Conservation (phyloP, 2,113 vertebrate species). For the Heloderma charlesbogerti region DNA sequence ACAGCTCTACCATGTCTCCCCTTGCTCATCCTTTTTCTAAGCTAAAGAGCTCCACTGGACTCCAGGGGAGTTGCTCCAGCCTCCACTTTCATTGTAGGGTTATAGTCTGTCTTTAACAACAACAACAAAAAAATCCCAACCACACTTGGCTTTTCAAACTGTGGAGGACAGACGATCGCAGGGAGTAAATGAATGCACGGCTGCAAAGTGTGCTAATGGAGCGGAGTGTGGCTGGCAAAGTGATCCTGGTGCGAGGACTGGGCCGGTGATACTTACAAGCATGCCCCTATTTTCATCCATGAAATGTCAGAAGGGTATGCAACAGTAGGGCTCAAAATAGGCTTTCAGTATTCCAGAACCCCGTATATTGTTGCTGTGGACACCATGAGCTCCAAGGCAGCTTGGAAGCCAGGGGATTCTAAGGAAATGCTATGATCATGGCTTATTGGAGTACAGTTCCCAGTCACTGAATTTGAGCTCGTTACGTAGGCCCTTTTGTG, state of each 20-base stretch:
- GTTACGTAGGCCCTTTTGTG: not conserved
- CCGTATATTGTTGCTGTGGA: not conserved
- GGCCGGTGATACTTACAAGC: not conserved
- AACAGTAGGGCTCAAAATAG: not conserved
- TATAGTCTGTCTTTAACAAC: not conserved
- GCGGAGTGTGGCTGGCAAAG: not conserved
- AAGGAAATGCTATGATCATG: not conserved
- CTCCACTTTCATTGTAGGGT: not conserved
- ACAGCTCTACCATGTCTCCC: not conserved
- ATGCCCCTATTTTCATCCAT: not conserved
- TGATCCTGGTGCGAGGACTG: not conserved
- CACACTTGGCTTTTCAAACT: not conserved
- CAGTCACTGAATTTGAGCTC: not conserved
- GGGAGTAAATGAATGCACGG: not conserved
- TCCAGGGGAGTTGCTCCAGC: not conserved
- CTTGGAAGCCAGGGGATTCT: not conserved
- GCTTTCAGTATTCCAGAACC: not conserved
- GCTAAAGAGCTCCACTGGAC: not conserved
- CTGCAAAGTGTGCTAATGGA: not conserved
- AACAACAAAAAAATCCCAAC: not conserved
- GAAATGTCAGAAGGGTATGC: not conserved
- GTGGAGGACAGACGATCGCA: no score
- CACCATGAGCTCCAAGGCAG: not conserved
- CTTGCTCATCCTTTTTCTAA: not conserved
- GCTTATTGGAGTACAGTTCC: not conserved